Conservation (phyloP, 2,888 invertebrate genomes). For the Brachypalpus laphriformis region DNA sequence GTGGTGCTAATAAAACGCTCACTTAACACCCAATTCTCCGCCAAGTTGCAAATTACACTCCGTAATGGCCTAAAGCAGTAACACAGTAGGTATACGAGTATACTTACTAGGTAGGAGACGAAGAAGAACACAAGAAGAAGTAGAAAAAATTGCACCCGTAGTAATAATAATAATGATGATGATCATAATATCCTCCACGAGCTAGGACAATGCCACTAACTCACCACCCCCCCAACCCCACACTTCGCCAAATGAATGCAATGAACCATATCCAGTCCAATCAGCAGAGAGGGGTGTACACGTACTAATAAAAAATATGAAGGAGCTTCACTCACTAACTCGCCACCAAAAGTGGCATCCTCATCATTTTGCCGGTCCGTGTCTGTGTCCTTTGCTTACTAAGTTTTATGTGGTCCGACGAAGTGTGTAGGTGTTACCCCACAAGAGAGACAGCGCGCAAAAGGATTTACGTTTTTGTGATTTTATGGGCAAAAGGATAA, state of each 20-base stretch:
- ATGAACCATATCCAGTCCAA: slow-evolving; percentile 48
- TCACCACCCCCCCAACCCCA: slow-evolving; percentile 3
- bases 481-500: slow-evolving; percentile 67
- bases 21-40: slow-evolving; percentile 73
- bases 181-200: slow-evolving; percentile 53
- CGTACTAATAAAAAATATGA: slow-evolving; percentile 23
- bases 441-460: slow-evolving; percentile 1
- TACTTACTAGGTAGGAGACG: neutral
- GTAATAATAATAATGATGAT: slow-evolving; percentile 61
- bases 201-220: slow-evolving; percentile 69
- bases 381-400: slow-evolving; percentile 37
- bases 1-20: slow-evolving; percentile 73
- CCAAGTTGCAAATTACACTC: slow-evolving; percentile 73
- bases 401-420: slow-evolving; percentile 36
- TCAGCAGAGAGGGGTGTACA: neutral
- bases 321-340: slow-evolving; percentile 34
- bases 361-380: slow-evolving; percentile 55
- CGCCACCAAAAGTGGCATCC: slow-evolving; percentile 59
- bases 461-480: slow-evolving; percentile 71
- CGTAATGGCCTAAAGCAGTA: slow-evolving; percentile 66
- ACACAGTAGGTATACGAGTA: neutral
- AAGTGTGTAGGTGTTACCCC: slow-evolving; percentile 45
- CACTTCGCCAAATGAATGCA: slow-evolving; percentile 45
- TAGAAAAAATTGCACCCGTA: slow-evolving; percentile 46
- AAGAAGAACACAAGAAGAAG: neutral